Evolutionary conservation across 2,797 vertebrate species (phyloP), one percentile per base, ranked within the genome.

Genomic region (Sylvia borin): DNA sequence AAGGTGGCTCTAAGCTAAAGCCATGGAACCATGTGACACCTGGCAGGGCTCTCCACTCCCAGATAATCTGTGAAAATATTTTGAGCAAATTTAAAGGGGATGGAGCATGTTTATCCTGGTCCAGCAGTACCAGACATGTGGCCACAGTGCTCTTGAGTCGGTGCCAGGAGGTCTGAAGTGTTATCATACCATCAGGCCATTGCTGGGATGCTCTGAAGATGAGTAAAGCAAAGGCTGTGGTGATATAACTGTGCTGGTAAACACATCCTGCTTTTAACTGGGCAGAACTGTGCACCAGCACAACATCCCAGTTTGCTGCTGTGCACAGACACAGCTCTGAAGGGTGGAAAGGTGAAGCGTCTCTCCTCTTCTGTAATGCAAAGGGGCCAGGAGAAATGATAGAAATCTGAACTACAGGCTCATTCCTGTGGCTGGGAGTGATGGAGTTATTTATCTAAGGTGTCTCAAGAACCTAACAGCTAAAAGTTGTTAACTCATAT

Each of bases 11-110:
- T 40, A 36, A 55, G 72, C 64, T 87, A 11, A 72, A 91, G 62
- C 45, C 36, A 24, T 0, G 0, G 61, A 64, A 42, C 32, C 0
- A 0, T 13, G 61, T 7, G 34, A 58, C 50, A 76, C 67, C 81
- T 8, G 29, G 61, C 74, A 64, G 86, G 21, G 42, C n/a, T 61
- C 72, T 45, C 54, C 54, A 20, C 40, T 32, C 29, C 26, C 50
- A 88, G 57, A 57, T 67, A 10, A 85, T 47, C 51, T 89, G 74
- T 67, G 74, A 70, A 38, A 57, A 70, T 66, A 48, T 73, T 85
- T 25, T 17, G 58, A 79, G 65, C 36, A 27, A 89, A 93, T 60
- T 66, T 58, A 6, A 79, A 82, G 72, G 81, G 89, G 51, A 48
- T 36, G 40, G 71, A 81, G 40, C 22, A 10, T 31, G 60, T 79